These are phyloP conservation scores for Calidris pugnax DNA, from an alignment of 2,113 vertebrate species.

Conservation along the genomic window DNA sequence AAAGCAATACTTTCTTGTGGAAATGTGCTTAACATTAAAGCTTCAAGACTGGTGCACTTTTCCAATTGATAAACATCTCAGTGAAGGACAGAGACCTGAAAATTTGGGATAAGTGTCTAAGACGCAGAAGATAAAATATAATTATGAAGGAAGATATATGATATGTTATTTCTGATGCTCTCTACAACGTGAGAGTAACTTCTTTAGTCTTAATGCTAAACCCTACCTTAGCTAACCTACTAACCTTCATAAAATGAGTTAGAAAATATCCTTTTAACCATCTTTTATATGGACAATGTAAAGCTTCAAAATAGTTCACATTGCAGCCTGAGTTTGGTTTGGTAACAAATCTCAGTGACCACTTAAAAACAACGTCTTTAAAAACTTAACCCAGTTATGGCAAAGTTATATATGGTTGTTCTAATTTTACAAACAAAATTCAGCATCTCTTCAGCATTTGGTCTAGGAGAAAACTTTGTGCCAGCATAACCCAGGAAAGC, in stretches of 20 bases:
- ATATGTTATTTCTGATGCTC: neutral
- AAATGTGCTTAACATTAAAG: slow-evolving; percentile 71
- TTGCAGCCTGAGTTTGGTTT: neutral
- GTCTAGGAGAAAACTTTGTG: neutral
- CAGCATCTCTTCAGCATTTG: neutral
- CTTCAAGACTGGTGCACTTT: slow-evolving; percentile 50
- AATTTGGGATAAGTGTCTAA: slow-evolving; percentile 34
- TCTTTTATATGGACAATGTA: neutral
- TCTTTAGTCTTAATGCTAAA: neutral
- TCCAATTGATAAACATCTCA: slow-evolving; percentile 46
- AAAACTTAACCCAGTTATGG: neutral
- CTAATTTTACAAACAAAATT: neutral
- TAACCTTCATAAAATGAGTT: neutral
- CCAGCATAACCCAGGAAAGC: neutral
- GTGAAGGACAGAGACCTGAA: slow-evolving; percentile 44
- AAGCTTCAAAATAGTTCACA: neutral
- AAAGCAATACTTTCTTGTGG: slow-evolving; percentile 73
- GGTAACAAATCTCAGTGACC: neutral
- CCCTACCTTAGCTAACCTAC: neutral
- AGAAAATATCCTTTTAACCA: neutral
- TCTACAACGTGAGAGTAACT: neutral
- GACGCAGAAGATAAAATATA: slow-evolving; percentile 50
- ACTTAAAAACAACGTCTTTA: neutral
- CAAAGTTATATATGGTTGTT: neutral
- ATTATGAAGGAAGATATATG: neutral